phyloP scores from a whole-genome alignment of 2,797 vertebrate genomes.

The Chrysocyon brachyurus region DNA sequence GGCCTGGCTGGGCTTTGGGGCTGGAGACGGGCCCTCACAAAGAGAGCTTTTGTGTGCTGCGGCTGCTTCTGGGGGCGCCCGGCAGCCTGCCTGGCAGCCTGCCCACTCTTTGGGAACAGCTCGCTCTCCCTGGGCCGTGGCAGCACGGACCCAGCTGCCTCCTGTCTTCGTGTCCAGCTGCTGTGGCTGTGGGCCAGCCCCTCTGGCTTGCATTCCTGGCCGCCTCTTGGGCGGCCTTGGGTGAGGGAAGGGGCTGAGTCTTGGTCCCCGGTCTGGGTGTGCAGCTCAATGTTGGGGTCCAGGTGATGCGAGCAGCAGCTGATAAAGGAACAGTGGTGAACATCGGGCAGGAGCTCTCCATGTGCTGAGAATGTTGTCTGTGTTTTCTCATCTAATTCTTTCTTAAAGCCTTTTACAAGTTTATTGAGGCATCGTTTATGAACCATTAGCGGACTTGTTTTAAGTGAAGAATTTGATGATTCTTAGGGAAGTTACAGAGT shows the following conservation, averaged over 20 bases:
- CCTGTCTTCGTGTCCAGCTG: not conserved
- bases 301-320: not conserved
- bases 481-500: not conserved
- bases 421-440: not conserved
- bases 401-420: not conserved
- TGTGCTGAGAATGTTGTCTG: not conserved
- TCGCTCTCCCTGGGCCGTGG: not conserved
- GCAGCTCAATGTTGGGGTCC: not conserved
- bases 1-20: not conserved
- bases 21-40: slow-evolving; percentile 20
- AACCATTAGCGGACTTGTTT: not conserved
- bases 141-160: not conserved
- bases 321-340: not conserved
- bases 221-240: not conserved
- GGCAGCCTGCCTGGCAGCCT: not conserved
- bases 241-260: not conserved
- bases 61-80: slow-evolving; percentile 43
- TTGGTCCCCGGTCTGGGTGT: not conserved
- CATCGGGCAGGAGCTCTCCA: not conserved
- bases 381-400: not conserved
- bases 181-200: not conserved
- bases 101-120: not conserved
- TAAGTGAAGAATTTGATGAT: not conserved
- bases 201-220: not conserved
- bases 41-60: slow-evolving; percentile 52